Evolutionary conservation across 2,888 invertebrate species (phyloP), one percentile per base, ranked within the genome.

Genomic region (Geotrupes spiniger): DNA sequence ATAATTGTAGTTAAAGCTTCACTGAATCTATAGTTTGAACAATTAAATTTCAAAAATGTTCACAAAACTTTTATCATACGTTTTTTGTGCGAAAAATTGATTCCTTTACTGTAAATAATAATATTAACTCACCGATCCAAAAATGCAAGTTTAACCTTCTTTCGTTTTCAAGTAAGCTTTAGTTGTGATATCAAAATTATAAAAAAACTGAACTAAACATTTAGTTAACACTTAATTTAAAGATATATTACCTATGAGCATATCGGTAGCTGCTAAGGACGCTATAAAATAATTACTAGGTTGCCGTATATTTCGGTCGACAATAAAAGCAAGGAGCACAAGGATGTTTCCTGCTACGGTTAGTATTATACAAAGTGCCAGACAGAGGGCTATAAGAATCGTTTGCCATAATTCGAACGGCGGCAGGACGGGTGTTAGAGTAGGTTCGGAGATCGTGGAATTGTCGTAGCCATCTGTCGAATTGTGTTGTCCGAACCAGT

Each of bases 281-380:
- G 97, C 97, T 58, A 99, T 97, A 79, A 98, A 99, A 77, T 98
- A 99, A 78, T 99, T 99, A 73, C 96, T 96, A 17, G 99, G 98
- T 70, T 98, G 97, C 46, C 99, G 78, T 63, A 92, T 92, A 57
- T 89, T 88, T 50, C 95, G 78, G 74, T 96, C 97, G 33, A 97
- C 91, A 53, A 95, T 87, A 74, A 98, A 98, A 36, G 96, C 94
- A 60, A 96, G 76, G 44, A 98, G 81, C 46, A 98, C 97, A 54
- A 99, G 81, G 44, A 97, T 90, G 71, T 99, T 99, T 44, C 99
- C 99, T 53, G 89, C 87, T 51, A 97, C 89, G 0, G 97, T 97
- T 57, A 96, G 78, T 36, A 97, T 78, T 61, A 95, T 94, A 70
- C 94, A 93, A 54, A 92, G 77, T 17, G 88, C 86, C 56, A 96